Conservation (phyloP, 1,140 invertebrate genomes). For the Monomorium pharaonis region DNA sequence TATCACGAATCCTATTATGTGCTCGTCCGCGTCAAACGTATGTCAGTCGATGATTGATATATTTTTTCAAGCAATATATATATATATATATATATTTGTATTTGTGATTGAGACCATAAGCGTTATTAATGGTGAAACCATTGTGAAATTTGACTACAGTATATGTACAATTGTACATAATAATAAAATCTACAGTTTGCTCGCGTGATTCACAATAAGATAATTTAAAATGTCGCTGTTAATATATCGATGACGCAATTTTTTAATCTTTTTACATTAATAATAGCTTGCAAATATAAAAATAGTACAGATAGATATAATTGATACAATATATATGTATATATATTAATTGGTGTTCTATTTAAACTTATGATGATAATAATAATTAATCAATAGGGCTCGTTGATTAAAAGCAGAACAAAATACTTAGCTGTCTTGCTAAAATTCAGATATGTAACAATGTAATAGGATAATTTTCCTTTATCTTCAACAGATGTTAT, state of each 20-base stretch:
- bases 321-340: neutral
- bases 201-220: neutral
- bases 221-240: neutral
- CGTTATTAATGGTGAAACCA: neutral
- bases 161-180: neutral
- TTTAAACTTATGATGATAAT: neutral
- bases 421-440: neutral
- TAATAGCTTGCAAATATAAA: neutral
- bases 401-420: neutral
- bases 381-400: neutral
- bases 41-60: constrained; percentile 24
- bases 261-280: neutral
- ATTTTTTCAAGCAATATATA: constrained; percentile 22
- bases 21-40: constrained; percentile 40
- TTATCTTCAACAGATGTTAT: neutral
- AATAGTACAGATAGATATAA: neutral
- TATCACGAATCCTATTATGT: constrained; percentile 49
- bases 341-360: neutral
- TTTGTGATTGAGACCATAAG: neutral
- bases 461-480: neutral
- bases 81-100: no score
- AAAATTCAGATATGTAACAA: neutral
- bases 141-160: neutral
- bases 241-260: neutral
- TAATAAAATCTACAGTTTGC: constrained; percentile 7